Base-by-base conservation (phyloP, 2,888 invertebrate genomes). In the Heliconius ismenius region DNA sequence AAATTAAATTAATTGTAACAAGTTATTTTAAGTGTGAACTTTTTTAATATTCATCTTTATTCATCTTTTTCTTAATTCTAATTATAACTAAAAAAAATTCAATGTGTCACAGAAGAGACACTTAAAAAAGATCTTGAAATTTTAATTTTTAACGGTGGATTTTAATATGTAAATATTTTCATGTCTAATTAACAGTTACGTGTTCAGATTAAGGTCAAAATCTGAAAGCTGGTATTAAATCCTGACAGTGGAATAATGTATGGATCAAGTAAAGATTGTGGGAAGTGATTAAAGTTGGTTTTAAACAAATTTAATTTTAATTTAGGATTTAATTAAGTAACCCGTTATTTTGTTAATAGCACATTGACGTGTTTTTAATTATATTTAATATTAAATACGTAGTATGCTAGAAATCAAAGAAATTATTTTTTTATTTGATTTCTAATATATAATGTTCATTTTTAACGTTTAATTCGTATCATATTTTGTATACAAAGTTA, bases 241-340 rank as follows among this genome's bases (percentile, higher is more conserved):
- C 58, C n/a, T 36, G 58, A 24, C 24, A 58, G 32, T 58, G 58
- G 36, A 58, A 54, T 70, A 70, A 70, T 58, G 9, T n/a, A 54
- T 32, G 32, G 54, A 58, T 70, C 70, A 26, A n/a, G 32, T 58
- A 62, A 26, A 62, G n/a, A 58, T n/a, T 36, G 54, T 54, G 3
- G 32, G 58, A 58, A 70, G 54, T 54, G 18, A 32, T 58, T 32
- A 58, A 32, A 11, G n/a, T 58, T 69, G n/a, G 18, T 32, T 49
- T 49, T 21, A 18, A 24, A 32, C 24, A 21, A 26, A 24, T 15
- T 9, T 4, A 18, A 58, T 36, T 36, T n/a, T 18, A n/a, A 60
- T 69, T 69, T 13, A 36, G 3, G 36, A 36, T 24, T 10, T 49
- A 13, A 49, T 24, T 13, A 49, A 28, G 6, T 43, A 28, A 24